phyloP scores from a whole-genome alignment of 2,113 vertebrate genomes.

The Ptilorrhoa leucosticta region DNA sequence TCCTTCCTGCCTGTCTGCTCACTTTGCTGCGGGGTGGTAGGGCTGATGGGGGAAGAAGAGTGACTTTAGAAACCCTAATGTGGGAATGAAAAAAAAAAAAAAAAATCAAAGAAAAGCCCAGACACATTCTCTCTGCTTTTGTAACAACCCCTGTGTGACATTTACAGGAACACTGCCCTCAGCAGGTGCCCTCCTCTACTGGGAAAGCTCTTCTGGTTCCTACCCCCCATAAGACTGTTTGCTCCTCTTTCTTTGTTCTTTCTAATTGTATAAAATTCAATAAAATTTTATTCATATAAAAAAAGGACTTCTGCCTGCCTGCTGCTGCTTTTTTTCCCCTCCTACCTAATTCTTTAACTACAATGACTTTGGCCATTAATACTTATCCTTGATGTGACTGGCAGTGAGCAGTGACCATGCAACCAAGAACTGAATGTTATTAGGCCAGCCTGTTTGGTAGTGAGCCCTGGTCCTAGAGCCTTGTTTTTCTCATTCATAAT shows the following conservation, averaged over 20 bases:
- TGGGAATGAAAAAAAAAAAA: background rate
- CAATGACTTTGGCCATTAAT: background rate
- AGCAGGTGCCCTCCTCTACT: slow-evolving; percentile 8
- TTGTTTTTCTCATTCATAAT: background rate
- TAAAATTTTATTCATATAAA: slow-evolving; percentile 81
- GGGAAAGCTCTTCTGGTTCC: slow-evolving; percentile 47
- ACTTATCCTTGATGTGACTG: background rate
- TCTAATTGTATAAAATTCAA: slow-evolving; percentile 79
- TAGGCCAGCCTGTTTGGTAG: background rate
- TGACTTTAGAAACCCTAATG: slow-evolving; percentile 3
- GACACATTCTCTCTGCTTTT: slow-evolving; percentile 60
- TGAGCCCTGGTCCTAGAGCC: background rate
- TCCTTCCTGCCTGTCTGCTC: background rate
- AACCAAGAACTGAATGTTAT: background rate
- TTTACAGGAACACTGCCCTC: slow-evolving; percentile 54
- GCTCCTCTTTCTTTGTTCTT: slow-evolving; percentile 78
- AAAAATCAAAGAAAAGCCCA: background rate
- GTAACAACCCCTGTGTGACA: slow-evolving; percentile 49
- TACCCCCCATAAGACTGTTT: slow-evolving; percentile 59
- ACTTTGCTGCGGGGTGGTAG: background rate
- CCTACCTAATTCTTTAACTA: background rate
- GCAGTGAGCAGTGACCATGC: background rate
- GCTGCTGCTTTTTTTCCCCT: background rate
- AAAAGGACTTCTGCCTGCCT: slow-evolving; percentile 1
- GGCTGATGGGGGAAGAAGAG: background rate